These are phyloP conservation scores for Nymphalis polychloros DNA, from an alignment of 2,888 invertebrate species.

Conservation along the genomic window DNA sequence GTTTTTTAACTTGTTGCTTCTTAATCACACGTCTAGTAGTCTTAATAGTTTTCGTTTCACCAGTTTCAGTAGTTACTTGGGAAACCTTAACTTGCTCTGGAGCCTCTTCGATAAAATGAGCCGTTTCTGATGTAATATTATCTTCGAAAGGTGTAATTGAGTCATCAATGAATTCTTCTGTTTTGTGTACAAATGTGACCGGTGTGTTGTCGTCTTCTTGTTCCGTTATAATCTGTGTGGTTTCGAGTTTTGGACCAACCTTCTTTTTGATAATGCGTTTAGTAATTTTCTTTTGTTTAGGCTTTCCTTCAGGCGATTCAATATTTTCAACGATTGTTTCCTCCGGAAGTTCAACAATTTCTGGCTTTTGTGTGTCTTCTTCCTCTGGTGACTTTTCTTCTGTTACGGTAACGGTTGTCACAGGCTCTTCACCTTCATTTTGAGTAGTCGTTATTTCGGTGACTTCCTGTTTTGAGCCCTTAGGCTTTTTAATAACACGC, in stretches of 20 bases:
- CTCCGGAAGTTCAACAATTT: conserved; percentile 47
- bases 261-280: conserved; percentile 2
- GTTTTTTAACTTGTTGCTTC: neutral
- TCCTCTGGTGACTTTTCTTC: neutral
- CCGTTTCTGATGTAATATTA: conserved; percentile 39
- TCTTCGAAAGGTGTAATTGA: conserved; percentile 17
- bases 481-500: too few species aligned
- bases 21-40: conserved; percentile 1
- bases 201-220: neutral
- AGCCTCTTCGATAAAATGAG: conserved; percentile 10
- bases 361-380: conserved; percentile 38
- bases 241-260: neutral
- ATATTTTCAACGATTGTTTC: conserved; percentile 43
- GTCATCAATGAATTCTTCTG: neutral
- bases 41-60: neutral
- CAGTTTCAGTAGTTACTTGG: neutral
- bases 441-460: too few species aligned
- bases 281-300: conserved; percentile 42
- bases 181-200: neutral
- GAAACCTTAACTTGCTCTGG: conserved; percentile 20
- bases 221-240: neutral
- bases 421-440: too few species aligned
- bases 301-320: conserved; percentile 55
- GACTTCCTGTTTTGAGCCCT: too few species aligned
- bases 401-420: neutral